phyloP scores from a whole-genome alignment of 2,888 invertebrate species.

The Troilus luridus region DNA sequence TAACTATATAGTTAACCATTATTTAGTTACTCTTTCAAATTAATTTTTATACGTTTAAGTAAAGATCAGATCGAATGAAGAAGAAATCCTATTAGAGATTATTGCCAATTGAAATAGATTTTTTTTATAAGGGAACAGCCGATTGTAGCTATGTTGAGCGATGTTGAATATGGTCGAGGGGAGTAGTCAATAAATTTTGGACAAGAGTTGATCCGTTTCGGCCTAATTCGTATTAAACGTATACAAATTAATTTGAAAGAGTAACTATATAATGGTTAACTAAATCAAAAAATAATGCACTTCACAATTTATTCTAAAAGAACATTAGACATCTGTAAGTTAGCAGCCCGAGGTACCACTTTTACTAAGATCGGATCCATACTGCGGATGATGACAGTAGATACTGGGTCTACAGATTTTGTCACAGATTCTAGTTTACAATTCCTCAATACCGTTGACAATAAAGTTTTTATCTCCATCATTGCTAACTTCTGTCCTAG shows the following conservation, averaged over 20 bases:
- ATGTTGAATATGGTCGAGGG: no score
- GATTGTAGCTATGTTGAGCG: no score
- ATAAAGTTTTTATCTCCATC: conserved; percentile 49
- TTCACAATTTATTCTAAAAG: neutral
- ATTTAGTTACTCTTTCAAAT: neutral
- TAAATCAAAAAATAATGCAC: neutral
- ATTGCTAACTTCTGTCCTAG: conserved; percentile 58
- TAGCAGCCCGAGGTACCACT: neutral
- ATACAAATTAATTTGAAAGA: neutral
- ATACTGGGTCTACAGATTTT: neutral
- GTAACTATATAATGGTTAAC: neutral
- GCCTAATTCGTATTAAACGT: no score
- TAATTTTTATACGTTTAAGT: no score
- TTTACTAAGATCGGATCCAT: neutral
- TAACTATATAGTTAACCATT: no score
- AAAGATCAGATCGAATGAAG: no score
- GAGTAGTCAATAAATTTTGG: no score
- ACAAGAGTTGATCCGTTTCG: no score
- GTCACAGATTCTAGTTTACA: conserved; percentile 40
- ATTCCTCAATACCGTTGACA: conserved; percentile 42
- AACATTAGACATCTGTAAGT: neutral
- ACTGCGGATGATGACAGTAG: conserved; percentile 7
- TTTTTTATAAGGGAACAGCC: no score
- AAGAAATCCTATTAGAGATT: no score
- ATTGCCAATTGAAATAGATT: no score